Evolutionary conservation across 2,888 invertebrate species (phyloP).

Genomic region (Criorhina ranunculi): DNA sequence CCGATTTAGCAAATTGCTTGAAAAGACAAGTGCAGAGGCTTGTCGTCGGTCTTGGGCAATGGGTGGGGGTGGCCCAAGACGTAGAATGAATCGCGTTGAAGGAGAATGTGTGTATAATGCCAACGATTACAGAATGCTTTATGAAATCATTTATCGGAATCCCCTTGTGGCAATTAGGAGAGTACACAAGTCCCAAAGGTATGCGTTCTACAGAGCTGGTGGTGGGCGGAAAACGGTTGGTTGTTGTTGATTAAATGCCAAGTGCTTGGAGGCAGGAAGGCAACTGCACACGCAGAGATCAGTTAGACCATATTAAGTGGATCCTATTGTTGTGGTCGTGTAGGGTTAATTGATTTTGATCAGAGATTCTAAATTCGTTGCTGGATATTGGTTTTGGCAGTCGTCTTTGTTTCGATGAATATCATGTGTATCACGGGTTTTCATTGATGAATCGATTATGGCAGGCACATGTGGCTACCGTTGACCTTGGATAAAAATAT

Average conservation of each 20-base stretch:
- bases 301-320: background rate
- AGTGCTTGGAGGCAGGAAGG: background rate
- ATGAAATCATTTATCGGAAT: constrained; percentile 49
- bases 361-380: constrained; percentile 4
- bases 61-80: background rate
- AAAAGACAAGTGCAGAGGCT: constrained; percentile 23
- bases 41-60: constrained; percentile 1
- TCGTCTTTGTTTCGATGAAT: constrained; percentile 2
- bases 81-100: constrained; percentile 3
- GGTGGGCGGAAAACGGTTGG: background rate
- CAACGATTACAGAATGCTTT: constrained; percentile 53
- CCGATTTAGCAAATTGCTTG: constrained; percentile 57
- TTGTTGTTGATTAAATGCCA: constrained; percentile 24
- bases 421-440: background rate
- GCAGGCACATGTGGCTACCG: background rate
- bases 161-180: constrained; percentile 22
- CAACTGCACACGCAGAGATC: too few relatives aligned
- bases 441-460: constrained; percentile 1
- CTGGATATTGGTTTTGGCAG: background rate
- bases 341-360: constrained; percentile 37
- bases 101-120: constrained; percentile 52
- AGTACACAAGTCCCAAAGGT: constrained; percentile 14
- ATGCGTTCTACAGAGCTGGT: constrained; percentile 9
- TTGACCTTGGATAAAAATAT: constrained; percentile 9
- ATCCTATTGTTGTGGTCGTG: background rate